Percentiles rank a stretch among this genome's conserved stretches.
These are phyloP conservation scores for Oxyruncus cristatus DNA, from an alignment of 2,113 vertebrate species.

Conservation along the genomic window DNA sequence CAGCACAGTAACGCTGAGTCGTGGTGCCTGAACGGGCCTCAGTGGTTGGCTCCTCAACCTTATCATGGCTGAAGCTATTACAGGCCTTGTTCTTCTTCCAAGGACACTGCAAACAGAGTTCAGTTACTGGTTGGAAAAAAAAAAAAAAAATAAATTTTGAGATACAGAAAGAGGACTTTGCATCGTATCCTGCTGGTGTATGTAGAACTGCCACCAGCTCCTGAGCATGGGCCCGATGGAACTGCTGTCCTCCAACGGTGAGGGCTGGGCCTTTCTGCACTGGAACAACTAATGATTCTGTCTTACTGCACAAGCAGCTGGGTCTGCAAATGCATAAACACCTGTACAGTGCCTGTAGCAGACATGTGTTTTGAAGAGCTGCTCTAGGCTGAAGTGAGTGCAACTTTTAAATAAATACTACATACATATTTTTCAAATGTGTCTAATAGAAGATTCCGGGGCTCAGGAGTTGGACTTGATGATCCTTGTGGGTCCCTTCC, in stretches of 20 bases:
- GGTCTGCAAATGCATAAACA: not conserved
- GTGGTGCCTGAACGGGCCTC: not conserved
- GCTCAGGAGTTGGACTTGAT: not conserved
- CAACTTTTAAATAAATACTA: not conserved
- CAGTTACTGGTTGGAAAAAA: not conserved
- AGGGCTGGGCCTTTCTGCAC: not conserved
- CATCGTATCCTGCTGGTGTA: accelerated
- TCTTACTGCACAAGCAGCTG: not conserved
- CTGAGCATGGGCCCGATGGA: not conserved
- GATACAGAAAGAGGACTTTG: not conserved
- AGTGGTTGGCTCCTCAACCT: not conserved
- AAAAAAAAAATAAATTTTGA: not conserved
- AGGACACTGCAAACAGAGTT: not conserved
- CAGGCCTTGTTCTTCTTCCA: not conserved
- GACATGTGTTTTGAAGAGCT: not conserved
- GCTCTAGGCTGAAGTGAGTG: not conserved
- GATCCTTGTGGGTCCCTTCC: not conserved
- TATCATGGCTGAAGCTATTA: accelerated
- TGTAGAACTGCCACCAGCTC: not conserved
- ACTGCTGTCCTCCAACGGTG: accelerated
- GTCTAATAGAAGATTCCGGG: not conserved
- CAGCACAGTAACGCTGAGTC: not conserved
- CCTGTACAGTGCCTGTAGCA: not conserved
- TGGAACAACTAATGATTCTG: not conserved
- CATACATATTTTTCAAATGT: not conserved